These are phyloP conservation scores for Kuschelorhynchus macadamiae DNA, from an alignment of 2,888 invertebrate species.

Conservation along the genomic window DNA sequence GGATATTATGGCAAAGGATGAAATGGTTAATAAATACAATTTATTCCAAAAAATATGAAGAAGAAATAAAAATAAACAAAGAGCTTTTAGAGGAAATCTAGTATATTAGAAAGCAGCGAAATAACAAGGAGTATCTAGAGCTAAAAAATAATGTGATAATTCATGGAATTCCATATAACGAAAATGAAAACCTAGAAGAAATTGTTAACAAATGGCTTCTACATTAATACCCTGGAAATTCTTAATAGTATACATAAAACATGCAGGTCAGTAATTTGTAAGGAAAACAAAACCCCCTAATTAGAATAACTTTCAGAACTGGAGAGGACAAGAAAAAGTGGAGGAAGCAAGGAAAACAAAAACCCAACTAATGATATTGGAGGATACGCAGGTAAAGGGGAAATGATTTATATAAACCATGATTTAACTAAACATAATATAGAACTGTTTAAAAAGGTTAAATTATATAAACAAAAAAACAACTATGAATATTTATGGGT, in stretches of 20 bases:
- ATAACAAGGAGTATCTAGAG: slow-evolving; percentile 1
- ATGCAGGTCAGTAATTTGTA: too few species aligned
- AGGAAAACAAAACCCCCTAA: too few species aligned
- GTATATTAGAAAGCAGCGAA: not conserved
- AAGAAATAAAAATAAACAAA: not conserved
- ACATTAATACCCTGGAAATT: too few species aligned
- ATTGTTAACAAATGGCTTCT: too few species aligned
- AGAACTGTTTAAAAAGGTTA: slow-evolving; percentile 3
- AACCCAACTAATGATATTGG: not conserved
- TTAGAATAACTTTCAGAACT: too few species aligned
- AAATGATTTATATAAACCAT: slow-evolving; percentile 18
- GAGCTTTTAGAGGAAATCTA: not conserved
- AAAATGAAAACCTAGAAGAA: too few species aligned
- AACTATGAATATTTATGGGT: slow-evolving; percentile 2
- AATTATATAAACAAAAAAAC: slow-evolving; percentile 16
- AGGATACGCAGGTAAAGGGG: not conserved
- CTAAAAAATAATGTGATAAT: slow-evolving; percentile 5
- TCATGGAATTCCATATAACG: slow-evolving; percentile 10
- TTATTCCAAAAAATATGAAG: slow-evolving; percentile 7
- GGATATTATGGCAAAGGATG: slow-evolving; percentile 4
- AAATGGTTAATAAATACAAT: slow-evolving; percentile 9
- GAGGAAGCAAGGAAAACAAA: slow-evolving; percentile 3
- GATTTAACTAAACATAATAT: slow-evolving; percentile 12
- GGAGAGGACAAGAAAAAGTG: slow-evolving; percentile 11
- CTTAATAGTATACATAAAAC: too few species aligned